These are phyloP conservation scores for Enteromius trimaculatus DNA, from an alignment of 2,797 vertebrate species.

Conservation along the genomic window DNA sequence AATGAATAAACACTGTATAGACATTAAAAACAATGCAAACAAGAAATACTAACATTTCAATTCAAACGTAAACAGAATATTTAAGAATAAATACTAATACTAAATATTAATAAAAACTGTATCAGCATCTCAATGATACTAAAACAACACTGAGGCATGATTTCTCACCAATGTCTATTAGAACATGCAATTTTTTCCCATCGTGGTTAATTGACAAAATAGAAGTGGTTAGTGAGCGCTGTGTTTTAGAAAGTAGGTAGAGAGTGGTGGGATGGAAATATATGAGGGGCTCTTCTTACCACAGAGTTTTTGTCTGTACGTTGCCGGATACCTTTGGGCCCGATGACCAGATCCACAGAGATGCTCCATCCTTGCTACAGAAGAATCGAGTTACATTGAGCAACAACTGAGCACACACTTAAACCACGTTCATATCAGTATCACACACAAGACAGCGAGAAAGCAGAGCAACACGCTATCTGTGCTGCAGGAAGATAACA, in stretches of 20 bases:
- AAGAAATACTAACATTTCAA: not conserved
- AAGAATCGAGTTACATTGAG: slow-evolving; percentile 19
- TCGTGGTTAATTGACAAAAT: not conserved
- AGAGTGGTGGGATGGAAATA: not conserved
- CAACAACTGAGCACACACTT: not conserved
- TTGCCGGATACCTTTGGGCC: slow-evolving; percentile 90
- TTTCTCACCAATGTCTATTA: not conserved
- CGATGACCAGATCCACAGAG: slow-evolving; percentile 89
- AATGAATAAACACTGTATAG: not conserved
- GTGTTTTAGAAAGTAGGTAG: not conserved
- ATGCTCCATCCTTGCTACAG: slow-evolving; percentile 91
- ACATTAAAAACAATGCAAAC: not conserved
- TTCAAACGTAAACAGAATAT: no score
- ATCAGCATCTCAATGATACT: not conserved
- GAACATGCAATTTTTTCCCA: not conserved
- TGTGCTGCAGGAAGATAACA: not conserved
- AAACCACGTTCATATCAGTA: not conserved
- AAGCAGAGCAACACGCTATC: not conserved
- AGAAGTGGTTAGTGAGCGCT: not conserved
- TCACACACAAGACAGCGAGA: not conserved
- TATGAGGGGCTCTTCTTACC: slow-evolving; percentile 45
- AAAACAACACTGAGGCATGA: not conserved
- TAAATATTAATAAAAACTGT: not conserved
- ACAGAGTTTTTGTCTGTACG: slow-evolving; percentile 76
- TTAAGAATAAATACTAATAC: not conserved